A percentile compares a stretch with the other conserved stretches of the same genome.
Evolutionary conservation across 2,797 vertebrate genomes (phyloP).

Genomic region (Eurystomus glaucurus): DNA sequence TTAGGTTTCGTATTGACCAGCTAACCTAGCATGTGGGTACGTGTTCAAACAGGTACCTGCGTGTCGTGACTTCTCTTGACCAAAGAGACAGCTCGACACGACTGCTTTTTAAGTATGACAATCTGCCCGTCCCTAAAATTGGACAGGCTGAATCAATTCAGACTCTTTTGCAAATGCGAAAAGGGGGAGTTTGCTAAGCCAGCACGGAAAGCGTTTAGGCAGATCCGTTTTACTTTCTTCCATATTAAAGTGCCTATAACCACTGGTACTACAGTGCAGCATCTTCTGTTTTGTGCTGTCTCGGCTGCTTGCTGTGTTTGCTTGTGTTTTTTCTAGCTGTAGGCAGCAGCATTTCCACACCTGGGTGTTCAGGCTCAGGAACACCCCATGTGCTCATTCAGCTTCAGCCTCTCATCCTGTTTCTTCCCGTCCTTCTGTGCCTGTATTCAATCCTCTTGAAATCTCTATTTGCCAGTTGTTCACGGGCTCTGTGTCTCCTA

Average conservation of each 20-base stretch:
- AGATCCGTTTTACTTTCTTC: not conserved
- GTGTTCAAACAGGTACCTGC: not conserved
- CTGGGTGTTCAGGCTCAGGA: not conserved
- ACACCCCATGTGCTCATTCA: not conserved
- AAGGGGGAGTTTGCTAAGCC: not conserved
- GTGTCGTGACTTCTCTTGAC: not conserved
- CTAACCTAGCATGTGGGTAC: not conserved
- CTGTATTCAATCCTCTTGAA: not conserved
- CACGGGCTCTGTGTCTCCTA: not conserved
- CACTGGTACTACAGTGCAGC: not conserved
- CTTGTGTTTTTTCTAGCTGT: not conserved
- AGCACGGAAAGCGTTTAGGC: not conserved
- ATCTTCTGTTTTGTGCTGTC: not conserved
- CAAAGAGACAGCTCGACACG: not conserved
- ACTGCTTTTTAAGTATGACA: not conserved
- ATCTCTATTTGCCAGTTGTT: not conserved
- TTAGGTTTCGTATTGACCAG: not conserved
- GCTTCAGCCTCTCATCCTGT: not conserved
- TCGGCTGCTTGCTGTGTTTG: not conserved
- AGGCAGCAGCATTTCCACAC: not conserved
- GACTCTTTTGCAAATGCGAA: not conserved
- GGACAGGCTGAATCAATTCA: not conserved
- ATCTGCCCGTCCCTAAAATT: fast-evolving
- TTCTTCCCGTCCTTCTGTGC: not conserved
- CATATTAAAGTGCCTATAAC: not conserved